A percentile compares a stretch with the other conserved stretches of the same genome.
phyloP scores from a whole-genome alignment of 2,113 vertebrate genomes.

The Asarcornis scutulata region DNA sequence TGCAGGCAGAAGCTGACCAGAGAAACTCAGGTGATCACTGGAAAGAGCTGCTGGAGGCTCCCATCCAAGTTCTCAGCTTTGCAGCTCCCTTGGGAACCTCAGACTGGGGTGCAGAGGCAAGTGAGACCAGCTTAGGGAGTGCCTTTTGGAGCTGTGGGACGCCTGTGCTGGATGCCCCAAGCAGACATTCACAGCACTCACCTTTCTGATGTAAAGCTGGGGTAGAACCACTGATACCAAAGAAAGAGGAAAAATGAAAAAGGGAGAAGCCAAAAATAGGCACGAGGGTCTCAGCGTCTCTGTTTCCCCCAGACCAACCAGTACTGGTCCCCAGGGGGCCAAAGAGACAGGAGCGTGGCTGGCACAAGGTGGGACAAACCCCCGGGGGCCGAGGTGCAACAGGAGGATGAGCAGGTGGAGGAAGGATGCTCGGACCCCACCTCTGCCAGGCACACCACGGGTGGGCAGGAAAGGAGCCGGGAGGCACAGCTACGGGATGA shows the following conservation, averaged over 20 bases:
- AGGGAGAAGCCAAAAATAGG: not conserved
- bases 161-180: not conserved
- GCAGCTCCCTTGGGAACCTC: not conserved
- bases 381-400: rapidly evolving
- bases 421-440: not conserved
- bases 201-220: not conserved
- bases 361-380: not conserved
- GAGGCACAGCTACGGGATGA: not conserved
- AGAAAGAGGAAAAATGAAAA: not conserved
- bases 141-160: not conserved
- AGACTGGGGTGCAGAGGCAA: not conserved
- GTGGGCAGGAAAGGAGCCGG: not conserved
- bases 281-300: rapidly evolving
- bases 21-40: not conserved
- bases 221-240: rapidly evolving
- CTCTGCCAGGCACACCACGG: rapidly evolving
- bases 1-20: not conserved
- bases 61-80: not conserved
- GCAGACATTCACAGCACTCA: not conserved
- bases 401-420: not conserved
- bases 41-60: not conserved
- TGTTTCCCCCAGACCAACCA: not conserved
- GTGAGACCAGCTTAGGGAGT: rapidly evolving
- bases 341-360: rapidly evolving
- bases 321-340: rapidly evolving